Evolutionary conservation across 1,140 invertebrate species (phyloP).

Genomic region (Acromyrmex heyeri): DNA sequence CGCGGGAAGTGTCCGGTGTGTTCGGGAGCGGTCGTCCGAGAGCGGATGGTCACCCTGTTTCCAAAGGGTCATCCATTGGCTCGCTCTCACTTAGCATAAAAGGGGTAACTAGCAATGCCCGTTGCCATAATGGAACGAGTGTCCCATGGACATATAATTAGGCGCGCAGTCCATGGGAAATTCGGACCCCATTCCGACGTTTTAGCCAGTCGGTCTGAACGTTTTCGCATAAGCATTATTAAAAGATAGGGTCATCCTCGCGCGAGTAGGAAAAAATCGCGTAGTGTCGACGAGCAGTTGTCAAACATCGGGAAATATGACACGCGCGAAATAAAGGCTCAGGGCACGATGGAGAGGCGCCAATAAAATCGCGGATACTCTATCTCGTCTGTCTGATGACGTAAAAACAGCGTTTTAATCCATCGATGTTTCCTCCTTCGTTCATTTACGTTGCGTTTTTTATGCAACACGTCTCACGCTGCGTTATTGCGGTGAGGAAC

Average conservation of each 20-base stretch:
- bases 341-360: neutral
- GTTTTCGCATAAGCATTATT: constrained; percentile 57
- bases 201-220: constrained; percentile 50
- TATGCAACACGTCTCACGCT: constrained; percentile 4
- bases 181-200: constrained; percentile 78
- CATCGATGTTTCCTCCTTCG: constrained; percentile 32
- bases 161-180: constrained; percentile 85
- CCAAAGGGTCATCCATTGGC: constrained; percentile 82
- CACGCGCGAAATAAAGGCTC: constrained; percentile 21
- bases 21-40: constrained; percentile 73
- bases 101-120: constrained; percentile 83
- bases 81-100: constrained; percentile 86
- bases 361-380: constrained; percentile 12
- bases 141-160: constrained; percentile 86
- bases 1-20: constrained; percentile 81
- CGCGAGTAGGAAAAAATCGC: constrained; percentile 30
- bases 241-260: constrained; percentile 64
- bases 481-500: neutral
- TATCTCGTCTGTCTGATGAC: neutral
- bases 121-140: constrained; percentile 81
- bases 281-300: constrained; percentile 50
- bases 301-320: constrained; percentile 53
- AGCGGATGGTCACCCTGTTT: constrained; percentile 71
- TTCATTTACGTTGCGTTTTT: constrained; percentile 37
- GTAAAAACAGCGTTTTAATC: constrained; percentile 17